These are phyloP conservation scores for Drosophila serrata DNA, from an alignment of 1,140 invertebrate genomes.

Conservation along the genomic window DNA sequence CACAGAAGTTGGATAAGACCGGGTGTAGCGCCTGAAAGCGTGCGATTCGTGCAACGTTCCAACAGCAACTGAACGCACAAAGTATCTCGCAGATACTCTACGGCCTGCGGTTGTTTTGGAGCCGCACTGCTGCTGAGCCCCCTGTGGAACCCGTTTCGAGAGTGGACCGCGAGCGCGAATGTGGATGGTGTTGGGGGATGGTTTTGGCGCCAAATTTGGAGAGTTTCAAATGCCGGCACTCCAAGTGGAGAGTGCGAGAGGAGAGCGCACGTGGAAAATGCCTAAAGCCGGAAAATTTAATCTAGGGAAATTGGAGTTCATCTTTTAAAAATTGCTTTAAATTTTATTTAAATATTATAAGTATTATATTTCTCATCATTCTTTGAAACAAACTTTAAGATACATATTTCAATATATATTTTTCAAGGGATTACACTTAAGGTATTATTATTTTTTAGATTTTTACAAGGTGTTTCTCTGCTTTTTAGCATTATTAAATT, in stretches of 20 bases:
- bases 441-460: too few species aligned
- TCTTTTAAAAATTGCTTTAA: background rate
- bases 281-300: background rate
- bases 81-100: constrained; percentile 8
- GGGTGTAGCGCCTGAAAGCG: constrained; percentile 48
- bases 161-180: constrained; percentile 26
- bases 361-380: background rate
- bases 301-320: background rate
- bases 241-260: constrained; percentile 17
- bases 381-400: background rate
- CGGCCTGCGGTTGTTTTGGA: constrained; percentile 32
- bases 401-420: background rate
- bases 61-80: constrained; percentile 64
- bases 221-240: constrained; percentile 63
- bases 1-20: constrained; percentile 5
- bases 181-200: constrained; percentile 53
- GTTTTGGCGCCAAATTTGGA: constrained; percentile 73
- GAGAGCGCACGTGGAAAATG: constrained; percentile 17
- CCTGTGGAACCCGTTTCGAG: constrained; percentile 51
- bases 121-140: constrained; percentile 46
- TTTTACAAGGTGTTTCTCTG: too few species aligned
- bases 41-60: constrained; percentile 61
- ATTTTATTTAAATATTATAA: background rate
- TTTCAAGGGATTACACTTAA: too few species aligned
- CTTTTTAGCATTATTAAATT: too few species aligned